phyloP scores from a whole-genome alignment of 2,888 invertebrate genomes.

The Congeria kusceri region DNA sequence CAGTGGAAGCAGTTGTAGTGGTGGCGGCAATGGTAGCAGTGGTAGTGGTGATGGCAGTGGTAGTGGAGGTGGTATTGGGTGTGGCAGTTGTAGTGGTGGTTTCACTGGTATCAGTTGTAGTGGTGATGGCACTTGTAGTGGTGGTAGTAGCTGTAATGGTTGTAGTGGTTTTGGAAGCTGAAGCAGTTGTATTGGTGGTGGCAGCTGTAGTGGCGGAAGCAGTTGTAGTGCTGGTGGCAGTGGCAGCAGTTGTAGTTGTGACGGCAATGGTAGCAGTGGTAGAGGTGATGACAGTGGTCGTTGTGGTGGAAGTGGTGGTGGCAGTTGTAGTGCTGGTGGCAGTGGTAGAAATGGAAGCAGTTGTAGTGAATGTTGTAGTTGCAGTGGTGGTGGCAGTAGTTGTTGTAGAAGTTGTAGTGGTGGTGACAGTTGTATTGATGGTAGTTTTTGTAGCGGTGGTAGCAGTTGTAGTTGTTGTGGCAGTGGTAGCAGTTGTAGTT shows the following conservation, averaged over 20 bases:
- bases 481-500: too few relatives aligned
- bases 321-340: too few relatives aligned
- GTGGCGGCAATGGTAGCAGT: constrained; percentile 48
- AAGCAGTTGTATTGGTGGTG: constrained; percentile 47
- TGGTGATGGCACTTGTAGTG: constrained; percentile 50
- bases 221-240: constrained; percentile 24
- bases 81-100: constrained; percentile 41
- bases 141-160: constrained; percentile 53
- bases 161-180: constrained; percentile 47
- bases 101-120: constrained; percentile 44
- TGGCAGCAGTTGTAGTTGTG: constrained; percentile 7
- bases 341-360: too few relatives aligned
- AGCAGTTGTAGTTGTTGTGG: too few relatives aligned
- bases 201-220: constrained; percentile 44
- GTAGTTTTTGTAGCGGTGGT: too few relatives aligned
- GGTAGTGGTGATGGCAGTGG: constrained; percentile 42
- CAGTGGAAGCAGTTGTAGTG: constrained; percentile 48
- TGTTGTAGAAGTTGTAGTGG: too few relatives aligned
- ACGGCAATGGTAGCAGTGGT: constrained; percentile 18
- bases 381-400: too few relatives aligned
- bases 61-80: constrained; percentile 32
- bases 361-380: too few relatives aligned
- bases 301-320: constrained; percentile 22
- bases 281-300: constrained; percentile 18
- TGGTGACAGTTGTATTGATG: too few relatives aligned